Percentiles rank a stretch among this genome's conserved stretches.
These are phyloP conservation scores for Heteromurus nitidus DNA, from an alignment of 2,888 invertebrate genomes.

Conservation along the genomic window DNA sequence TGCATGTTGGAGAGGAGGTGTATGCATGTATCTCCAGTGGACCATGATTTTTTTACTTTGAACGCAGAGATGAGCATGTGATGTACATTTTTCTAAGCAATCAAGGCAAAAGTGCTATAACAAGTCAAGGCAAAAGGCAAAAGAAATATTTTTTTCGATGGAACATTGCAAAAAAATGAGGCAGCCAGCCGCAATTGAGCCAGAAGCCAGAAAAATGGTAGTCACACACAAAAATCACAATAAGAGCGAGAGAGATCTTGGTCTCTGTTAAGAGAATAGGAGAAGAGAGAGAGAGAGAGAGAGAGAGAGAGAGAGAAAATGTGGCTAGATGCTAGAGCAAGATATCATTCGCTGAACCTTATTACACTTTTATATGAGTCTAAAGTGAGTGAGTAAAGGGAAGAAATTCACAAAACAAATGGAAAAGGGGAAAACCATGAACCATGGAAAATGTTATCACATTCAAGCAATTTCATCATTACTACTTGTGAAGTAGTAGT, in stretches of 20 bases:
- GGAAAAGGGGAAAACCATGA: conserved; percentile 40
- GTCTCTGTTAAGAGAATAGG: too few relatives aligned
- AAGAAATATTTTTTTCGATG: neutral
- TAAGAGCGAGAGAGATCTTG: too few relatives aligned
- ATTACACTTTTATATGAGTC: conserved; percentile 12
- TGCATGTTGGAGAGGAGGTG: neutral
- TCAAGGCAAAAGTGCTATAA: conserved; percentile 30
- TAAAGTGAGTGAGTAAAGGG: too few relatives aligned
- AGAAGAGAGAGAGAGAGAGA: neutral
- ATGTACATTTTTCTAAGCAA: neutral
- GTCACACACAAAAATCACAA: too few relatives aligned
- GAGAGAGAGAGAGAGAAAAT: neutral
- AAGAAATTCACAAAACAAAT: neutral
- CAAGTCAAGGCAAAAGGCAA: conserved; percentile 24
- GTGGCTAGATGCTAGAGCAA: neutral
- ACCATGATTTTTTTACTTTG: conserved; percentile 3
- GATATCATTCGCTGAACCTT: conserved; percentile 24
- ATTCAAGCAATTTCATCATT: conserved; percentile 24
- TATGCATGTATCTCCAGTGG: conserved; percentile 3
- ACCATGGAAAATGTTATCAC: conserved; percentile 49
- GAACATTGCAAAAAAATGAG: conserved; percentile 1
- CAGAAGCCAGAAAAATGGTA: conserved; percentile 18
- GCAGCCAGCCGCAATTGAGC: neutral
- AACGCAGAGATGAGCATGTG: neutral
- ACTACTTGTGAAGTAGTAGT: conserved; percentile 29